These are phyloP conservation scores for Acipenser ruthenus DNA, from an alignment of 2,797 vertebrate species.

Conservation along the genomic window DNA sequence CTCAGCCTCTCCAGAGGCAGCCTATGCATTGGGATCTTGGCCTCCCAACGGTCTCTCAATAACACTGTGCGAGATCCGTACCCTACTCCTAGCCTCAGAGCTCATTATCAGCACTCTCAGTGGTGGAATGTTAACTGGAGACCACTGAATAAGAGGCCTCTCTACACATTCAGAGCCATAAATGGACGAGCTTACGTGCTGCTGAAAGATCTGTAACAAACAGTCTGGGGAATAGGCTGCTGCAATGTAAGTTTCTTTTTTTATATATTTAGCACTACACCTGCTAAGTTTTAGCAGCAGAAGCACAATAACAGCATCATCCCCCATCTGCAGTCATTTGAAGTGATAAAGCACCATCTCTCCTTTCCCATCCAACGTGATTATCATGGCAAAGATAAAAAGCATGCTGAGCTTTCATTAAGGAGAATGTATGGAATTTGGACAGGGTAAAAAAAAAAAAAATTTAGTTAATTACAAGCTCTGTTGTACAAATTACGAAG, in stretches of 20 bases:
- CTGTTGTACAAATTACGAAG: too few relatives aligned
- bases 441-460: neutral
- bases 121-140: slow-evolving; percentile 73
- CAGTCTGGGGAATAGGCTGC: slow-evolving; percentile 48
- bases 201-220: slow-evolving; percentile 56
- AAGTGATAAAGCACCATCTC: slow-evolving; percentile 39
- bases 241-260: slow-evolving; percentile 61
- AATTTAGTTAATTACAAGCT: neutral
- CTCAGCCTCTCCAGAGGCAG: slow-evolving; percentile 48
- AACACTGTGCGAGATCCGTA: slow-evolving; percentile 76
- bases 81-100: slow-evolving; percentile 67
- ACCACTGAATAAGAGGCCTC: slow-evolving; percentile 72
- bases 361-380: slow-evolving; percentile 28
- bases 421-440: slow-evolving; percentile 1
- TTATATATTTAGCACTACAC: slow-evolving; percentile 65
- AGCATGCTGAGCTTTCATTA: slow-evolving; percentile 19
- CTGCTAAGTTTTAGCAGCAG: slow-evolving; percentile 48
- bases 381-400: slow-evolving; percentile 21
- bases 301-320: slow-evolving; percentile 25
- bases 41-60: slow-evolving; percentile 77
- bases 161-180: slow-evolving; percentile 60
- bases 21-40: slow-evolving; percentile 34
- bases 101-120: slow-evolving; percentile 81
- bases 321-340: slow-evolving; percentile 29
- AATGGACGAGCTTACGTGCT: slow-evolving; percentile 54